Percentiles rank a stretch among this genome's conserved stretches.
Evolutionary conservation across 2,797 vertebrate genomes (phyloP).

Genomic region (Tragelaphus eurycerus): DNA sequence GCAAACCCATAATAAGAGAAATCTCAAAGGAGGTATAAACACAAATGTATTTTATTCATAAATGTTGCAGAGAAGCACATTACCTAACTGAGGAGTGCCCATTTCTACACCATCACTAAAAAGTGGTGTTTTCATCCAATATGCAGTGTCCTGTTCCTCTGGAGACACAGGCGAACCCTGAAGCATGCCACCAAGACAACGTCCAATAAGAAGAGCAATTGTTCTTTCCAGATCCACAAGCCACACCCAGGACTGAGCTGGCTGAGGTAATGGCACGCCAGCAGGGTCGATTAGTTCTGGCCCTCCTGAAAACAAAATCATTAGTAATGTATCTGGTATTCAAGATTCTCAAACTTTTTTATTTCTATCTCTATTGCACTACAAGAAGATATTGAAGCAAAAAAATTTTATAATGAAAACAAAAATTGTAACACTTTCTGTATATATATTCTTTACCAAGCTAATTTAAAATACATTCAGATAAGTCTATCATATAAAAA

Average conservation of each 20-base stretch:
- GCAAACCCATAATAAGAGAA: neutral
- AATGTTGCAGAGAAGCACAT: slow-evolving; percentile 14
- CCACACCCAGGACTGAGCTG: slow-evolving; percentile 96
- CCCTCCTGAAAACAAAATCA: slow-evolving; percentile 84
- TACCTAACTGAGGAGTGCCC: slow-evolving; percentile 94
- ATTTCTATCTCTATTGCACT: neutral
- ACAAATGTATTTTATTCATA: neutral
- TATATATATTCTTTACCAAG: neutral
- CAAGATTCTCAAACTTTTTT: slow-evolving; percentile 38
- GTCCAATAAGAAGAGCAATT: slow-evolving; percentile 93
- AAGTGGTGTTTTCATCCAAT: slow-evolving; percentile 96
- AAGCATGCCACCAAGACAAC: slow-evolving; percentile 97
- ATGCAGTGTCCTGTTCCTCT: slow-evolving; percentile 95
- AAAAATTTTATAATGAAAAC: slow-evolving; percentile 41
- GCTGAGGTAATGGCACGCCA: slow-evolving; percentile 87
- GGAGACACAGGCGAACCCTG: slow-evolving; percentile 92
- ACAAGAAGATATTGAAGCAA: slow-evolving; percentile 11
- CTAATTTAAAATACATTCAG: slow-evolving; percentile 43
- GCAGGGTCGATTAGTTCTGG: slow-evolving; percentile 91
- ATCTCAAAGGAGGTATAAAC: neutral
- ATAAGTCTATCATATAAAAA: slow-evolving; percentile 22
- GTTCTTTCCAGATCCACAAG: slow-evolving; percentile 98
- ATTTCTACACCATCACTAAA: slow-evolving; percentile 97
- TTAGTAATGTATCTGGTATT: slow-evolving; percentile 15
- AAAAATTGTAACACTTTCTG: slow-evolving; percentile 6